Conservation (phyloP, 2,888 invertebrate genomes). For the Amphipoea oculea region DNA sequence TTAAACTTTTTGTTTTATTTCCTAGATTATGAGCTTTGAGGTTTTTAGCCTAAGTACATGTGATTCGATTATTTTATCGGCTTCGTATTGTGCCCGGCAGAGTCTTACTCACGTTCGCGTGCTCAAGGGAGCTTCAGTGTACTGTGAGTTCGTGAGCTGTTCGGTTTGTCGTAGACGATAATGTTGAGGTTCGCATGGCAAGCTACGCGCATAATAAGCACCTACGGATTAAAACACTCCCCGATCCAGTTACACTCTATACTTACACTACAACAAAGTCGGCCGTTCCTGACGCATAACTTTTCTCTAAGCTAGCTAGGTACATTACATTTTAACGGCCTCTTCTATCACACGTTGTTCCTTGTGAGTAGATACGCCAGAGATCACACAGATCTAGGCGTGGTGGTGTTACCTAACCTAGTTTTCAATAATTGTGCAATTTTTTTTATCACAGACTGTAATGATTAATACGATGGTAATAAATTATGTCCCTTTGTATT, state of each 20-base stretch:
- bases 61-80: constrained; percentile 18
- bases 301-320: neutral
- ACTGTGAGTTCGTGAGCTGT: constrained; percentile 39
- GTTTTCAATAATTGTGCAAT: neutral
- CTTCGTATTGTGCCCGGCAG: constrained; percentile 18
- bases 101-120: constrained; percentile 53
- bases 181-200: constrained; percentile 40
- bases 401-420: constrained; percentile 3
- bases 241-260: neutral
- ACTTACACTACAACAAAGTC: neutral
- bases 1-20: constrained; percentile 8
- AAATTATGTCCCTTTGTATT: neutral
- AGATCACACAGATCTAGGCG: neutral
- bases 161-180: constrained; percentile 24
- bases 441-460: neutral
- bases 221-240: neutral
- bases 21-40: too few relatives aligned
- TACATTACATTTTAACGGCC: neutral
- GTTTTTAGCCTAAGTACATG: neutral
- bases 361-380: neutral
- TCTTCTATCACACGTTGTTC: neutral
- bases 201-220: constrained; percentile 9
- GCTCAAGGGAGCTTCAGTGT: constrained; percentile 51
- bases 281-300: neutral
- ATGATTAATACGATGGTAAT: neutral